A percentile compares a stretch with the other conserved stretches of the same genome.
Conservation (phyloP, 2,888 invertebrate genomes). For the Drosophila acutilabella region DNA sequence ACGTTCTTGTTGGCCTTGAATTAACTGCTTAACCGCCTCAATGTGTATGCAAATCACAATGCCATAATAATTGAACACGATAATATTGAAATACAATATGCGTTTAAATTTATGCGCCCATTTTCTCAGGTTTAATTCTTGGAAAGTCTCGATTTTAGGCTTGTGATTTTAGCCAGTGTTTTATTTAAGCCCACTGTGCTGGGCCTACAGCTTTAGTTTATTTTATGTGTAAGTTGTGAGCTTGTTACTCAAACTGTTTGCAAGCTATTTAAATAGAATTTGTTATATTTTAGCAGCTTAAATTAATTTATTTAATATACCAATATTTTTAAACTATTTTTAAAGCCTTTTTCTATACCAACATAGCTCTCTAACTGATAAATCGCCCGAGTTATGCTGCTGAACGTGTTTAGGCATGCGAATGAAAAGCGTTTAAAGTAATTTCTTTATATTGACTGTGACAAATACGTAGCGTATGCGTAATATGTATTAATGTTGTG, state of each 20-base stretch:
- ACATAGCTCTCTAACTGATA: not conserved
- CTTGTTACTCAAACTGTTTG: not conserved
- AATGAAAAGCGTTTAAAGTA: conserved; percentile 21
- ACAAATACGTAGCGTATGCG: conserved; percentile 34
- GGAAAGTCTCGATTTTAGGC: not conserved
- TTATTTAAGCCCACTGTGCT: not conserved
- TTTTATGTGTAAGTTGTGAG: not conserved
- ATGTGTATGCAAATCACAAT: not conserved
- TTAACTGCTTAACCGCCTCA: conserved; percentile 9
- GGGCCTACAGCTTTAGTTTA: not conserved
- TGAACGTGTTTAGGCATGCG: conserved; percentile 9
- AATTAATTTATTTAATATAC: not conserved
- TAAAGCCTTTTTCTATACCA: not conserved
- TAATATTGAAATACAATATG: conserved; percentile 3
- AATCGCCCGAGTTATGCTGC: not conserved
- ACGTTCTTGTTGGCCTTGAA: conserved; percentile 20
- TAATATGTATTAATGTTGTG: conserved; percentile 23
- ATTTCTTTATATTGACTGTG: conserved; percentile 23
- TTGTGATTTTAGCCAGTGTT: not conserved
- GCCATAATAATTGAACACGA: not conserved
- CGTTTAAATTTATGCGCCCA: conserved; percentile 5
- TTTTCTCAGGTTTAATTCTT: not conserved
- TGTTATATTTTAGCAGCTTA: not conserved
- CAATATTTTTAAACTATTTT: not conserved
- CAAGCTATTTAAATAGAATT: no score